Base-by-base conservation (phyloP, 2,888 invertebrate species). In the Nomada hirtipes region DNA sequence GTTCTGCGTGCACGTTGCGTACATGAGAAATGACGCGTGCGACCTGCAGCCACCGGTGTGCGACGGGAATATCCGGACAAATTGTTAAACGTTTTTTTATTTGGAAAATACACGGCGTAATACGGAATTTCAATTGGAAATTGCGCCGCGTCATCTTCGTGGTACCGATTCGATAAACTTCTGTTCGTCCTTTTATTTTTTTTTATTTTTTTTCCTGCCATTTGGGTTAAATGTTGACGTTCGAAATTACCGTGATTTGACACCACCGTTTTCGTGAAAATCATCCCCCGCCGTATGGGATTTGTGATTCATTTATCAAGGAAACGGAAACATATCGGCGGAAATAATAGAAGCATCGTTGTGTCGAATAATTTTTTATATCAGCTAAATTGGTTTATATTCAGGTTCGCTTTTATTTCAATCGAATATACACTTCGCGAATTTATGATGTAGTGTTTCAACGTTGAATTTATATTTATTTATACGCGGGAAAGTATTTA, bases 11-110 rank as follows among this genome's bases (percentile, higher is more conserved):
- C 82, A 76, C 70, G 52, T 26, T 20, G 67, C 63, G 71, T 75
- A 77, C 57, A 73, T 69, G 79, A 73, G 77, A 76, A 86, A 86
- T 79, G 81, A 77, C 77, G 67, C 73, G 68, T 75, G 65, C 72
- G 59, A 82, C 57, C 76, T 29, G 50, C 52, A 55, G 52, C 53
- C 67, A 60, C 47, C 59, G 18, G 36, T 55, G 20, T 36, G 59
- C 75, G 18, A 55, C 15, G 50, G 52, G 47, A 68, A 72, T 57
- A 73, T 69, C 72, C 23, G n/a, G 42, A n/a, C 47, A 57, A 69
- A 82, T 61, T 76, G 68, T 71, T 71, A 50, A 75, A 63, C 44
- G 57, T 59, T 65, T 59, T 59, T 67, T 44, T n/a, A 4, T 18
- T 47, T n/a, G 13, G 52, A 36, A 59, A 53, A 65, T 42, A 50